phyloP scores from a whole-genome alignment of 2,797 vertebrate genomes.

The Oophaga sylvatica region DNA sequence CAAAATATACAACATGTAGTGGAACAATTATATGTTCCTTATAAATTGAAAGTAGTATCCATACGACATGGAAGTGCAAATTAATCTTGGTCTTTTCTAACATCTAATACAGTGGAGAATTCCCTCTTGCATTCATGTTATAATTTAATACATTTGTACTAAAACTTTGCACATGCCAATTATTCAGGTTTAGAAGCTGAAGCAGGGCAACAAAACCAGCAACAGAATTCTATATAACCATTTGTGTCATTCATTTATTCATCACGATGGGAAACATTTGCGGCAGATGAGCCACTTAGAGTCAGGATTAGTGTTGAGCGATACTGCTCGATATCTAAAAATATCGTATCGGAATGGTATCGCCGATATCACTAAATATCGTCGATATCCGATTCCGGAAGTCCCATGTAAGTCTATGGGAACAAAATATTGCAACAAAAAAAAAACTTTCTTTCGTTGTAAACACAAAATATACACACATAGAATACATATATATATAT shows the following conservation, averaged over 20 bases:
- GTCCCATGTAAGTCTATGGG: too few relatives aligned
- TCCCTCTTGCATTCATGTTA: not conserved
- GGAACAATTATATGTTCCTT: not conserved
- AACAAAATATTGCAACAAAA: too few relatives aligned
- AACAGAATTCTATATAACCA: not conserved
- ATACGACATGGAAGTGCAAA: not conserved
- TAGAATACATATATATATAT: too few relatives aligned
- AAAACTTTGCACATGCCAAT: not conserved
- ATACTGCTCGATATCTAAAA: too few relatives aligned
- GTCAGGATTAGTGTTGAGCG: too few relatives aligned
- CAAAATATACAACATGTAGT: constrained; percentile 13
- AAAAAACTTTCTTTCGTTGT: too few relatives aligned
- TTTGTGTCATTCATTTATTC: not conserved
- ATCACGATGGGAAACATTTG: not conserved
- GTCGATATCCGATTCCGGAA: too few relatives aligned
- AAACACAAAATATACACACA: too few relatives aligned
- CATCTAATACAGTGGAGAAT: not conserved
- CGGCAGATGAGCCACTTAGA: not conserved
- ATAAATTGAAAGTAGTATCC: not conserved
- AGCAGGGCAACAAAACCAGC: not conserved
- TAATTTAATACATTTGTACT: constrained; percentile 3
- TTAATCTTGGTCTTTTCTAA: not conserved
- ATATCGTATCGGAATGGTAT: too few relatives aligned
- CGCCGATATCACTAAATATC: too few relatives aligned
- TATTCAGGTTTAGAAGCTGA: not conserved